Evolutionary conservation across 2,113 vertebrate genomes (phyloP), one percentile per base, ranked within the genome.

Genomic region (Orthonyx spaldingii): DNA sequence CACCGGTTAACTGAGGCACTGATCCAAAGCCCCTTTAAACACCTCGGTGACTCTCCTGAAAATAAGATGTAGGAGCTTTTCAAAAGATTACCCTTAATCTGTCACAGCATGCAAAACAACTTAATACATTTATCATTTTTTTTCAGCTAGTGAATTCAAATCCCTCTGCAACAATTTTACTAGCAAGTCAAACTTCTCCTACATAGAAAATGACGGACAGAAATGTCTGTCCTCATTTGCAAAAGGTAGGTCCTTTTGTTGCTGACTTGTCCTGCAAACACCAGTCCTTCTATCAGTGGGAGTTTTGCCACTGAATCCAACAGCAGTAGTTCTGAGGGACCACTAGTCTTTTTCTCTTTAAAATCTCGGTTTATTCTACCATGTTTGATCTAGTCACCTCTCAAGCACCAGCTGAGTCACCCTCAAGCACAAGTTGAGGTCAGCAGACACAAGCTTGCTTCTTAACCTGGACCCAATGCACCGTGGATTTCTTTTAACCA

Each of bases 11-110:
- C 80, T 89, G 76, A 96, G 56, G 88, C 86, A 77, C 86, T 95
- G 93, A 94, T 94, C 93, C 94, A 96, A 95, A 97, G 94, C 94
- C 83, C 93, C 80, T 96, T 95, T 95, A 89, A 96, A 96, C 92
- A 96, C 88, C 79, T 94, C 60, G 0, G 37, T 88, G 92, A 89
- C 86, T 97, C 87, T 95, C 82, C 86, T 94, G 92, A 95, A 96
- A 94, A 94, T 92, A 89, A 95, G 83, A 96, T 68, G 70, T 93
- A 79, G 88, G 82, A 90, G 90, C 72, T 95, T 96, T 96, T 89
- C 86, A 39, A 86, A 93, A 94, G 93, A 92, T 96, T 97, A 96
- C 88, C 93, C 88, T 87, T 96, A 96, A 93, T 96, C 96, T 97
- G 96, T 94, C 96, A 93, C 94, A 84, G 83, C 23, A 9, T 90